phyloP scores from a whole-genome alignment of 2,797 vertebrate genomes.

The Acestrorhynchus altus region DNA sequence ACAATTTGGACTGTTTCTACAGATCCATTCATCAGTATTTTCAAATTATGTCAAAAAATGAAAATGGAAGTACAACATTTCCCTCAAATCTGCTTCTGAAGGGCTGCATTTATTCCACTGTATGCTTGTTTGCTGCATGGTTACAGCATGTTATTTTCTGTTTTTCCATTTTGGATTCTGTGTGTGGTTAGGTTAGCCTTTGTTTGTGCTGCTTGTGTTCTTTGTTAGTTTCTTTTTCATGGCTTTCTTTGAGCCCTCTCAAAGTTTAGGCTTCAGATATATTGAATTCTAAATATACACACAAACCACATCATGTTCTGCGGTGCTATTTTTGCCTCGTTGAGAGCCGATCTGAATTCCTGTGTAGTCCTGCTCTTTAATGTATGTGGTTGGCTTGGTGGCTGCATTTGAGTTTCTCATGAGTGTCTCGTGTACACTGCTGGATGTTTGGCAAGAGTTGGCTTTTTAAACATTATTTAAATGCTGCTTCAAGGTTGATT shows the following conservation, averaged over 20 bases:
- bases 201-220: not conserved
- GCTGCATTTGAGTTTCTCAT: not conserved
- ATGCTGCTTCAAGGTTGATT: slow-evolving; percentile 29
- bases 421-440: not conserved
- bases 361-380: not conserved
- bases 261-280: not conserved
- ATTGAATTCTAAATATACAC: not conserved
- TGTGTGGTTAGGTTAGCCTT: not conserved
- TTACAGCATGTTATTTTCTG: not conserved
- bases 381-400: not conserved
- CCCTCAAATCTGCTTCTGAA: not conserved
- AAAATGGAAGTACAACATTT: not conserved
- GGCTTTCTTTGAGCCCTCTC: not conserved
- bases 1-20: too few species aligned
- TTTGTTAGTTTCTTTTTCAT: not conserved
- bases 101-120: not conserved
- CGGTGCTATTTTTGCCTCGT: not conserved
- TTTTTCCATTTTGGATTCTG: not conserved
- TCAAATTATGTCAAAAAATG: too few species aligned
- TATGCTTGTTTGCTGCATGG: not conserved
- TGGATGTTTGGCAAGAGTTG: slow-evolving; percentile 7
- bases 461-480: slow-evolving; percentile 1
- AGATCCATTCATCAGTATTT: too few species aligned
- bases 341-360: not conserved
- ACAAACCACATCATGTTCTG: not conserved